Evolutionary conservation across 2,797 vertebrate species (phyloP).

Genomic region (Sebastes iracundus): DNA sequence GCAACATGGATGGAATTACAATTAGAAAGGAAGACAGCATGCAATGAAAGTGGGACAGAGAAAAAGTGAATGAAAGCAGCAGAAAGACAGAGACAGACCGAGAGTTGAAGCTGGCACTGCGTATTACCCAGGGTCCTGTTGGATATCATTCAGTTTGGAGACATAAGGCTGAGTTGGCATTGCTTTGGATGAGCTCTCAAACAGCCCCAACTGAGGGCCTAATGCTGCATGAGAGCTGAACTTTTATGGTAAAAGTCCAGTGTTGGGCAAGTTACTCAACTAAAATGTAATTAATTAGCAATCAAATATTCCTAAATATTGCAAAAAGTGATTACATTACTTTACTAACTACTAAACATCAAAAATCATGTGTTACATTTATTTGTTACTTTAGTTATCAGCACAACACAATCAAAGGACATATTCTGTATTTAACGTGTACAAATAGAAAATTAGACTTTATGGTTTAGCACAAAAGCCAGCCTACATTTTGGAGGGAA

Average conservation of each 20-base stretch:
- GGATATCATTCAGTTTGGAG: slow-evolving; percentile 65
- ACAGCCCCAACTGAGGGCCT: slow-evolving; percentile 5
- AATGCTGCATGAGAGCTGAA: slow-evolving; percentile 7
- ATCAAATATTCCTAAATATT: not conserved
- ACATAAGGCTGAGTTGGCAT: slow-evolving; percentile 56
- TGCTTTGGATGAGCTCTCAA: slow-evolving; percentile 30
- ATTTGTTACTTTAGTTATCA: not conserved
- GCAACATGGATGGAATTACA: slow-evolving; percentile 35
- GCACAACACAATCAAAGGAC: not conserved
- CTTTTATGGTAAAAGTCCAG: not conserved
- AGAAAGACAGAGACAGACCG: slow-evolving; percentile 23
- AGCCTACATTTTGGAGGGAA: not conserved
- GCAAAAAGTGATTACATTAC: not conserved
- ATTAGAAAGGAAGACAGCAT: slow-evolving; percentile 12
- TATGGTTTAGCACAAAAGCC: not conserved
- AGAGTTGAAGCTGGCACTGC: slow-evolving; percentile 45
- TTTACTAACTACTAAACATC: not conserved
- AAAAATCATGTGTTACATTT: not conserved
- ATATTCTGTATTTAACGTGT: not conserved
- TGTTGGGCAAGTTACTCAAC: not conserved
- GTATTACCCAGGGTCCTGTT: slow-evolving; percentile 62
- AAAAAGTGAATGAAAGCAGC: slow-evolving; percentile 33
- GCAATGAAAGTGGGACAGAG: slow-evolving; percentile 44
- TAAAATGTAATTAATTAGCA: not conserved
- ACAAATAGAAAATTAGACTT: not conserved